Evolutionary conservation across 2,888 invertebrate species (phyloP).

Genomic region (Lottia gigantea): DNA sequence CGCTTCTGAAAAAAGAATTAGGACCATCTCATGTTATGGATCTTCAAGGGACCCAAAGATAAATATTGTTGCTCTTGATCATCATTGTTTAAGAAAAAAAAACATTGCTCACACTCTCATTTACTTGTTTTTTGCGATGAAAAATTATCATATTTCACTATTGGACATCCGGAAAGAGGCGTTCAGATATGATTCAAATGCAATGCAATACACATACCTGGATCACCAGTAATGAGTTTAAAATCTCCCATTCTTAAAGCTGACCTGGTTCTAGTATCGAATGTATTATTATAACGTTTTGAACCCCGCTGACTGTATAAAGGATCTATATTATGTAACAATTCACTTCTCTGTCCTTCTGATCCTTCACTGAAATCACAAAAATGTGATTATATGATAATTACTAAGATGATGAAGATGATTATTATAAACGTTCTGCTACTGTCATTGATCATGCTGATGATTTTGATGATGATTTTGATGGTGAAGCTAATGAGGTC

Average conservation of each 20-base stretch:
- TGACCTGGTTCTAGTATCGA: not conserved
- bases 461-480: constrained; percentile 18
- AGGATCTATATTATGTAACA: constrained; percentile 13
- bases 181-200: no score
- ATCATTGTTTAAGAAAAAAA: no score
- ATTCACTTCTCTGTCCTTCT: not conserved
- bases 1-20: no score
- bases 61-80: no score
- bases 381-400: constrained; percentile 20
- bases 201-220: no score
- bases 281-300: not conserved
- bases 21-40: no score
- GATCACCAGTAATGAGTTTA: not conserved
- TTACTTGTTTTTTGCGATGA: no score
- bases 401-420: constrained; percentile 8
- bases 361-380: constrained; percentile 17
- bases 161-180: no score
- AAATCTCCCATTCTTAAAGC: constrained; percentile 9
- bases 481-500: no score
- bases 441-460: constrained; percentile 7
- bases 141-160: no score
- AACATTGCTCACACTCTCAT: no score
- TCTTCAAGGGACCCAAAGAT: no score
- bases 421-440: constrained; percentile 14
- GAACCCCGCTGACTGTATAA: not conserved